Percentiles rank a stretch among this genome's conserved stretches.
Conservation (phyloP, 2,888 invertebrate species). For the Trichogramma evanescens region DNA sequence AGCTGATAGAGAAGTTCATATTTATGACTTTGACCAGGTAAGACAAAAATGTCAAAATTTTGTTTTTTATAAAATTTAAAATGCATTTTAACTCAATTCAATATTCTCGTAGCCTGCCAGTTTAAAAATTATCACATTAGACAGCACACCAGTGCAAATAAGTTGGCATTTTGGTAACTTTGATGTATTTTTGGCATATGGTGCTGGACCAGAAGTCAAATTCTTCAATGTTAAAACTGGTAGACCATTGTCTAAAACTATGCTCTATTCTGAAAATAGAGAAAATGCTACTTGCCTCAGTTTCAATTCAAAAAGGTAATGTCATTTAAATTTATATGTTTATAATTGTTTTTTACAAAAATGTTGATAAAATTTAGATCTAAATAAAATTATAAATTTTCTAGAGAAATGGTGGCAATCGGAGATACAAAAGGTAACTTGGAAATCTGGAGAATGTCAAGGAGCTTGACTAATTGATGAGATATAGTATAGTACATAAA, state of each 20-base stretch:
- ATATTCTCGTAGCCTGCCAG: slow-evolving; percentile 28
- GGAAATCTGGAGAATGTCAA: slow-evolving; percentile 42
- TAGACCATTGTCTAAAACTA: slow-evolving; percentile 28
- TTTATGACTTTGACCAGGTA: slow-evolving; percentile 41
- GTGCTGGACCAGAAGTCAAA: slow-evolving; percentile 34
- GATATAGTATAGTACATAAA: background rate
- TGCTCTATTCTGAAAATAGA: slow-evolving; percentile 31
- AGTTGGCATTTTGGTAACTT: slow-evolving; percentile 37
- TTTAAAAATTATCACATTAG: slow-evolving; percentile 33
- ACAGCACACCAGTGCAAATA: slow-evolving; percentile 36
- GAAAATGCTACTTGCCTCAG: slow-evolving; percentile 35
- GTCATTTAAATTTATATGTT: background rate
- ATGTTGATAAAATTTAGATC: background rate
- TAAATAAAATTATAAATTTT: background rate
- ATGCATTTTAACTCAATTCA: background rate
- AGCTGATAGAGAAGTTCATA: slow-evolving; percentile 40
- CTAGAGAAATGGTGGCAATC: slow-evolving; percentile 37
- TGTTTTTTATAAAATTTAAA: background rate
- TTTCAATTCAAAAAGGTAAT: slow-evolving; percentile 40
- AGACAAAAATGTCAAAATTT: background rate
- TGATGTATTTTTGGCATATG: slow-evolving; percentile 38
- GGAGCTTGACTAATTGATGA: slow-evolving; percentile 13
- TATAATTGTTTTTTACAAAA: background rate
- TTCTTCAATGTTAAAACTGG: slow-evolving; percentile 37
- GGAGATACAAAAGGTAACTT: slow-evolving; percentile 36